Evolutionary conservation across 2,888 invertebrate species (phyloP).

Genomic region (Eristalis intricaria): DNA sequence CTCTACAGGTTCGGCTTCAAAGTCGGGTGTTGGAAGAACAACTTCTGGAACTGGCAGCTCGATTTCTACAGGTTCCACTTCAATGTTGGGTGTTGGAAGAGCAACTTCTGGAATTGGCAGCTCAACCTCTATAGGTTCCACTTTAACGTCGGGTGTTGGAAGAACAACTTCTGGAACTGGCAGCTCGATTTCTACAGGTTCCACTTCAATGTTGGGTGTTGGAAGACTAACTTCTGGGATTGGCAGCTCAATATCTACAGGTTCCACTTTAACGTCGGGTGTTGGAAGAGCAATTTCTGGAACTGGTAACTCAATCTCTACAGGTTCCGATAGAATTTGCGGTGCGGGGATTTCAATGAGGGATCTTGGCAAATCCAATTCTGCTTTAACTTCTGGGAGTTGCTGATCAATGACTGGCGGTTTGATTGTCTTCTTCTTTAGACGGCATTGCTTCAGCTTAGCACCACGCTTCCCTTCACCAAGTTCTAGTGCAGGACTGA

Average conservation of each 20-base stretch:
- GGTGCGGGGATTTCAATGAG: not conserved
- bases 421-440: conserved; percentile 7
- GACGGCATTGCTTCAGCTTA: conserved; percentile 28
- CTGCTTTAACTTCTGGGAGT: not conserved
- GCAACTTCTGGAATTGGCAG: not conserved
- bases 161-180: not conserved
- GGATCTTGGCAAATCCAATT: not conserved
- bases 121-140: not conserved
- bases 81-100: no score
- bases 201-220: not conserved
- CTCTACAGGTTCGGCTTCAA: no score
- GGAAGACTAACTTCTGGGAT: no score
- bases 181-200: not conserved
- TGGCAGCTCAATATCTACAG: no score
- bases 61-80: no score
- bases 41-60: not conserved
- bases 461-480: not conserved
- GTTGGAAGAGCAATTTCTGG: not conserved
- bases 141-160: no score
- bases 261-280: no score
- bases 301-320: not conserved
- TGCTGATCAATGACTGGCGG: not conserved
- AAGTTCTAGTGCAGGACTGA: not conserved
- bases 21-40: no score
- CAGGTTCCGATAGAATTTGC: not conserved